phyloP scores from a whole-genome alignment of 2,888 invertebrate species.

The Ctena decussata region DNA sequence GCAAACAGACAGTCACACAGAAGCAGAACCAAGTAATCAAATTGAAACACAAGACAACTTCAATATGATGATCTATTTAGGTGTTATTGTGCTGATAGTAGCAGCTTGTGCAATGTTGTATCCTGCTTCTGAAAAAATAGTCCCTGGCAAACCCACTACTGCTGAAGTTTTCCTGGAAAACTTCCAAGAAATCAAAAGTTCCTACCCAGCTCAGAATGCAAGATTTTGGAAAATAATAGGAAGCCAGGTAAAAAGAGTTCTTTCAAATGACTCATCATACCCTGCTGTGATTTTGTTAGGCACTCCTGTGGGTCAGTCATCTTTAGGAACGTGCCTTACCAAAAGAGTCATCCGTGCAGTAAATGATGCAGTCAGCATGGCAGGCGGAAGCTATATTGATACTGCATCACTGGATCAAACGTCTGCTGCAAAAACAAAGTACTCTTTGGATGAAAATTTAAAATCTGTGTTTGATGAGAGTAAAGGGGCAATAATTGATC shows the following conservation, averaged over 20 bases:
- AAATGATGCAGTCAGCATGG: constrained; percentile 42
- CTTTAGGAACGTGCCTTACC: constrained; percentile 66
- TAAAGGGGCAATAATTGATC: constrained; percentile 72
- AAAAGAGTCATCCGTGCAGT: constrained; percentile 60
- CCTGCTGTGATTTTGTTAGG: constrained; percentile 77
- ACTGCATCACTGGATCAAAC: constrained; percentile 28
- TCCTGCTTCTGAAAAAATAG: background rate
- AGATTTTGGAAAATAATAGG: constrained; percentile 74
- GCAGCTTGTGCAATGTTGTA: background rate
- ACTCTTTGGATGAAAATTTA: constrained; percentile 73
- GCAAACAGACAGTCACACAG: background rate
- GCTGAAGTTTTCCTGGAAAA: constrained; percentile 6
- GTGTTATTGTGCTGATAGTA: background rate
- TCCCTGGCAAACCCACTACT: background rate
- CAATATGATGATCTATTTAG: background rate
- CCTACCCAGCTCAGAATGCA: constrained; percentile 67
- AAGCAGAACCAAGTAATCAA: background rate
- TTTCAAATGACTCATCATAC: constrained; percentile 67
- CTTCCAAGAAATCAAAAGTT: constrained; percentile 52
- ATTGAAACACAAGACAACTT: background rate
- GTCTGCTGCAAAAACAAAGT: constrained; percentile 53
- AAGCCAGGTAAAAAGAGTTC: constrained; percentile 65
- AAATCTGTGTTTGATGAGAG: constrained; percentile 54
- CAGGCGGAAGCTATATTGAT: constrained; percentile 52
- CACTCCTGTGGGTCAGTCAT: constrained; percentile 52